Evolutionary conservation across 2,797 vertebrate genomes (phyloP).

Genomic region (Serranus cabrilla): DNA sequence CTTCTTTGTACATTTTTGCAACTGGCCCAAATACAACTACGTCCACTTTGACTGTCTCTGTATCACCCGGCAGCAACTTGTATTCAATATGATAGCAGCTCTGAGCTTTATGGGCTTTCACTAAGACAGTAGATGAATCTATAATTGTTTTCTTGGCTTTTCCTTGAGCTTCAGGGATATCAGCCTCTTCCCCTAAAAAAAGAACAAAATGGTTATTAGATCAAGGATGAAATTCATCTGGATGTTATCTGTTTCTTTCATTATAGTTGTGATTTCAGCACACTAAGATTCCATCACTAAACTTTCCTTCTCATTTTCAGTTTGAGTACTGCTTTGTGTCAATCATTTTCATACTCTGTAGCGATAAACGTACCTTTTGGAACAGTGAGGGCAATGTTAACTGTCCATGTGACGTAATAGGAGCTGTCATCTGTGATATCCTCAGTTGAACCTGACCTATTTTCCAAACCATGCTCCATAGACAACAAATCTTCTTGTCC

Average conservation of each 20-base stretch:
- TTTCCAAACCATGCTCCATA: conserved; percentile 22
- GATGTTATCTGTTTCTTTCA: not conserved
- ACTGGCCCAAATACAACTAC: conserved; percentile 81
- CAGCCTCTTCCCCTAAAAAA: conserved; percentile 68
- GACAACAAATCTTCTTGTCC: conserved; percentile 16
- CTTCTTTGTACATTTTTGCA: conserved; percentile 85
- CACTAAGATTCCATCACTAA: not conserved
- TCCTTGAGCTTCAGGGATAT: conserved; percentile 33
- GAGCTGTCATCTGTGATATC: conserved; percentile 46
- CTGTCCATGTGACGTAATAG: conserved; percentile 72
- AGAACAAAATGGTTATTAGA: conserved; percentile 1
- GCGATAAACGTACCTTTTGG: conserved; percentile 66
- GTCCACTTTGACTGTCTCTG: conserved; percentile 81
- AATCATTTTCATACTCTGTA: not conserved
- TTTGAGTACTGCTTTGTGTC: not conserved
- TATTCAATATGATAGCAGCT: conserved; percentile 88
- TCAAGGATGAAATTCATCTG: not conserved
- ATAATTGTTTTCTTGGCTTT: conserved; percentile 47
- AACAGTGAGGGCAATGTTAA: conserved; percentile 77
- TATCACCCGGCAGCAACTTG: conserved; percentile 84
- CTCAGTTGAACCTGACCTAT: conserved; percentile 29
- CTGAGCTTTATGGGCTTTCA: conserved; percentile 63
- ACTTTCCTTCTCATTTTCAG: not conserved
- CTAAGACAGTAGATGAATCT: not conserved
- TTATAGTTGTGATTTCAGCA: not conserved